Evolutionary conservation across 2,888 invertebrate species (phyloP), one percentile per base, ranked within the genome.

Genomic region (Xylota sylvarum): DNA sequence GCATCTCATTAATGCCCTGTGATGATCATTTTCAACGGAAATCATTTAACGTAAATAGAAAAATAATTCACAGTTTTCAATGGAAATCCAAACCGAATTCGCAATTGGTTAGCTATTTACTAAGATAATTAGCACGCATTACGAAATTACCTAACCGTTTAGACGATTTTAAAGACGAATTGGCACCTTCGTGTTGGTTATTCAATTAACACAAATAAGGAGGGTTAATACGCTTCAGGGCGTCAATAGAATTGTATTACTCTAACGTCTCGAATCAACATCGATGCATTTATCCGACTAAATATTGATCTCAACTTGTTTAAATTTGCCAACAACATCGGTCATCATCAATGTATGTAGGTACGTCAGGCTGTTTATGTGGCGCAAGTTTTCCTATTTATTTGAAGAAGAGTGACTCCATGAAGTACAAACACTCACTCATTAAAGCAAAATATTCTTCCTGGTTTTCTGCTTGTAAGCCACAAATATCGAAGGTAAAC

Each of bases 151-250:
- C 30, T 4, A 43, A 30, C 55, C 30, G 30, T 56, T 56, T 40
- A 32, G 40, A 69, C 27, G 69, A 55, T 40, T 69, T 69, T 58
- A 50, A 65, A 64, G 23, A 5, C 23, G 32, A 37, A 43, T 77
- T 82, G 48, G 23, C 77, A 70, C 70, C 64, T 60, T 27, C 3
- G 0, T 48, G 32, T 58, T 67, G 27, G 17, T 0, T 30, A 19
- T 55, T 62, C n/a, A 69, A 67, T 81, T 76, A 76, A 0, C 52
- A 19, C 7, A 9, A 6, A 74, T 55, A 40, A 55, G 27, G 40
- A 27, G 50, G 9, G 1, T 19, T 50, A 48, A 46, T 17, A 9
- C 23, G 37, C 5, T 0, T 32, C 10, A 2, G 6, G 30, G 30
- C 43, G 52, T 67, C 50, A 35, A 23, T 27, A 1, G 12, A 62